Evolutionary conservation across 1,140 invertebrate species (phyloP), one percentile per base, ranked within the genome.

Genomic region (Parapsyche elsis): DNA sequence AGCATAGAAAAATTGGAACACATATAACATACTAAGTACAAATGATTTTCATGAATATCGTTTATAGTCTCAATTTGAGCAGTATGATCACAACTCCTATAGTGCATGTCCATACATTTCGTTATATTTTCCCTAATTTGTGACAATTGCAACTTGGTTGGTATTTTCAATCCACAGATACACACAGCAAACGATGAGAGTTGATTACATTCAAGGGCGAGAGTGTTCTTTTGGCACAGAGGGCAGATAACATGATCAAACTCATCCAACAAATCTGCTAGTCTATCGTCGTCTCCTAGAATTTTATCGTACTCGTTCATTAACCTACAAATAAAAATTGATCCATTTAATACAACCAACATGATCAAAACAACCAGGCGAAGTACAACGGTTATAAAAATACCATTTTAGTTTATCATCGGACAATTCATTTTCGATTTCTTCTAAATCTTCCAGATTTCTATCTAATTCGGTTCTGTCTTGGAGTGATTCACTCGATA

Each of bases 211-310:
- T 46, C 59, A 21, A 73, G 26, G 19, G 38, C 7, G 9, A 83
- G 44, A 21, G 71, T 45, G 21, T 57, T 75, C 61, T 81, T 81
- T 73, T 83, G 59, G 61, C 82, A 83, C 10, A 83, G 78, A 9
- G 82, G 82, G 61, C 82, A 83, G 74, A 83, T 78, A 19, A 83
- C 78, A 44, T 80, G 14, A 70, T 83, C 76, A 9, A 83, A 75
- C 1, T 81, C 80, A 2, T 83, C 78, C 9, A 80, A 45, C 78
- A 83, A 81, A 16, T 77, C 70, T 16, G 74, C 80, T 5, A 83
- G 76, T 19, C 70, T 53, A 19, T 81, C 61, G 16, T 83, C 82
- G 38, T 83, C 71, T 7, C 78, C 82, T 76, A 83, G 74, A 46
- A 83, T 80, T 64, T 81, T 74, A 30, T 83, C 76, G 67, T 81